phyloP scores from a whole-genome alignment of 2,113 vertebrate genomes.

The Gambusia holbrooki region DNA sequence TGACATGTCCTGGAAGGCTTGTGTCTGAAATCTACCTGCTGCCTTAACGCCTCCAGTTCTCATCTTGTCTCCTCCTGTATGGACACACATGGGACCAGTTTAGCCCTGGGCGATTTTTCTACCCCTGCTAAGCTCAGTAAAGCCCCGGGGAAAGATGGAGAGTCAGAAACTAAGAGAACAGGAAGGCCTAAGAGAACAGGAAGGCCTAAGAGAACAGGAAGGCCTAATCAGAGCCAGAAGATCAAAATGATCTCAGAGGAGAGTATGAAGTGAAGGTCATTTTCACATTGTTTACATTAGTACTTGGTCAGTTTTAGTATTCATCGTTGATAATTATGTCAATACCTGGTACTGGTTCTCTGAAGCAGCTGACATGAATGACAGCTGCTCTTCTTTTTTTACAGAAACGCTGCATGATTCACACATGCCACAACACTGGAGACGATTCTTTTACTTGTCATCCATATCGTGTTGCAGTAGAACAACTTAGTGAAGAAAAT shows the following conservation, averaged over 20 bases:
- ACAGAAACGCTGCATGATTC: too few species aligned
- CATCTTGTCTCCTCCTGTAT: slow-evolving; percentile 57
- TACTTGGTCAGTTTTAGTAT: background rate
- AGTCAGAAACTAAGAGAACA: slow-evolving; percentile 11
- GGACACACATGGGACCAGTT: slow-evolving; percentile 44
- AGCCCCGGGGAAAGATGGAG: slow-evolving; percentile 26
- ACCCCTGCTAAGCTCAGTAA: slow-evolving; percentile 26
- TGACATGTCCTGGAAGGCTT: slow-evolving; percentile 3
- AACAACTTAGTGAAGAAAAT: too few species aligned
- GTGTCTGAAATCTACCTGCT: slow-evolving; percentile 16
- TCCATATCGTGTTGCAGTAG: too few species aligned
- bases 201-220: background rate
- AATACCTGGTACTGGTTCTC: background rate
- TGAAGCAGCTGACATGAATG: too few species aligned
- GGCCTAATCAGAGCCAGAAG: background rate
- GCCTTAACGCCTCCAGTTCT: slow-evolving; percentile 36
- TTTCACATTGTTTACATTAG: background rate
- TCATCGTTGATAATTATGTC: background rate
- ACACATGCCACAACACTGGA: too few species aligned
- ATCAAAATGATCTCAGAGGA: background rate
- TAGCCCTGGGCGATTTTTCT: slow-evolving; percentile 36
- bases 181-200: background rate
- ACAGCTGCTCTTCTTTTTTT: too few species aligned
- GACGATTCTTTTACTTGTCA: too few species aligned
- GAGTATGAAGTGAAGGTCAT: background rate